These are phyloP conservation scores for Cryptoblepharus egeriae DNA, from an alignment of 2,797 vertebrate species.

Conservation along the genomic window DNA sequence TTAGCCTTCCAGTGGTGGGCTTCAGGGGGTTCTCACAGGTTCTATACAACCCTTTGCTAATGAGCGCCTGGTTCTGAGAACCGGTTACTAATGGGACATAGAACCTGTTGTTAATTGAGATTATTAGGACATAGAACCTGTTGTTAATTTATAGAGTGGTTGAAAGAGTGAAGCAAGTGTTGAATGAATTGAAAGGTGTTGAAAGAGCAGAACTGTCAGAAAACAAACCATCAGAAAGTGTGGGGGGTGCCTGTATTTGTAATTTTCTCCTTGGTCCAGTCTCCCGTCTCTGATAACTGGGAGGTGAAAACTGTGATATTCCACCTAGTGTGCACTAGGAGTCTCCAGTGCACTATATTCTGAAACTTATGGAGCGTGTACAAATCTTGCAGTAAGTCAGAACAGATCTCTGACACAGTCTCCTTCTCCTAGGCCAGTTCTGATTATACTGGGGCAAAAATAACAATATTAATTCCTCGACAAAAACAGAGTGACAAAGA, in stretches of 20 bases:
- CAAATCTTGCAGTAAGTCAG: conserved; percentile 17
- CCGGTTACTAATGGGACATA: too few species aligned
- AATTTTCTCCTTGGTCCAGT: not conserved
- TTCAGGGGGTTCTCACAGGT: too few species aligned
- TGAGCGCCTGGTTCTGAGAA: too few species aligned
- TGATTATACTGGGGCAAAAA: conserved; percentile 42
- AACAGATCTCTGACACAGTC: conserved; percentile 18
- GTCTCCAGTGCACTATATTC: conserved; percentile 68
- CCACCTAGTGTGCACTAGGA: conserved; percentile 69
- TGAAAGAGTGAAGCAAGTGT: too few species aligned
- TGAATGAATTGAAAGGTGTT: too few species aligned
- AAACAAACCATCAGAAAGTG: too few species aligned
- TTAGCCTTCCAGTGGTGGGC: too few species aligned
- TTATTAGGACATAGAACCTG: too few species aligned
- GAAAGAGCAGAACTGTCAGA: too few species aligned
- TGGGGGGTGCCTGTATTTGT: not conserved
- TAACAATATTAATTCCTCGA: conserved; percentile 32
- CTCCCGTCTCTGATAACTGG: not conserved
- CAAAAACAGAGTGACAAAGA: conserved; percentile 36
- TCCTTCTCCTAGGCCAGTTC: conserved; percentile 32
- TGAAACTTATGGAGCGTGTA: not conserved
- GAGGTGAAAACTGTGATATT: not conserved
- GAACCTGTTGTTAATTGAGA: too few species aligned
- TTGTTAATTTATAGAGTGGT: too few species aligned
- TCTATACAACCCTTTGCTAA: too few species aligned